phyloP scores from a whole-genome alignment of 1,140 invertebrate genomes.

The Drosophila sturtevanti region DNA sequence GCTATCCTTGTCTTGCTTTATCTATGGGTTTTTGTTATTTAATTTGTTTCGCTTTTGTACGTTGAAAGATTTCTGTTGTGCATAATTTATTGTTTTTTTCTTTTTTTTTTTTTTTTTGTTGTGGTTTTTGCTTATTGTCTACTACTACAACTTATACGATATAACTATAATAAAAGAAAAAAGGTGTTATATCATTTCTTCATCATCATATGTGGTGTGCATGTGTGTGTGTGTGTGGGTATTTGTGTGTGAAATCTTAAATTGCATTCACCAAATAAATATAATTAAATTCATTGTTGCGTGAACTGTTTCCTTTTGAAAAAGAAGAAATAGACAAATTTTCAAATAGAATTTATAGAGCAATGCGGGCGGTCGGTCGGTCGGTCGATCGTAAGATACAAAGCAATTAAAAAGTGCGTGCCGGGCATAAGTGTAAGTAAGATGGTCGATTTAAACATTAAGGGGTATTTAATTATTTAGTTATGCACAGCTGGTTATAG shows the following conservation, averaged over 20 bases:
- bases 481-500: conserved; percentile 54
- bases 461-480: conserved; percentile 44
- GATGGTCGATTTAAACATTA: conserved; percentile 14
- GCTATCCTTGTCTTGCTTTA: conserved; percentile 14
- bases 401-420: conserved; percentile 65
- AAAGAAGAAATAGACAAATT: background rate
- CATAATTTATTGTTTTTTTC: conserved; percentile 75
- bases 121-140: conserved; percentile 59
- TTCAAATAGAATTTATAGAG: conserved; percentile 48
- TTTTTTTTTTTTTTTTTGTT: conserved; percentile 30
- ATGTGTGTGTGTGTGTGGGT: background rate
- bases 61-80: conserved; percentile 65
- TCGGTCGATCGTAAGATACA: background rate
- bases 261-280: conserved; percentile 50
- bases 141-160: conserved; percentile 21
- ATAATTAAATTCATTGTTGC: conserved; percentile 70
- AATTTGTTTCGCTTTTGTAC: conserved; percentile 66
- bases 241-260: conserved; percentile 72
- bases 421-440: conserved; percentile 40
- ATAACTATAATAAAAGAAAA: background rate
- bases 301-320: conserved; percentile 62
- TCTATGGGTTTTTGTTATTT: conserved; percentile 62
- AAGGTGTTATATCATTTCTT: conserved; percentile 65
- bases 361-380: conserved; percentile 67
- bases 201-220: background rate